Evolutionary conservation across 2,797 vertebrate species (phyloP), one percentile per base, ranked within the genome.

Genomic region (Sciurus vulgaris): DNA sequence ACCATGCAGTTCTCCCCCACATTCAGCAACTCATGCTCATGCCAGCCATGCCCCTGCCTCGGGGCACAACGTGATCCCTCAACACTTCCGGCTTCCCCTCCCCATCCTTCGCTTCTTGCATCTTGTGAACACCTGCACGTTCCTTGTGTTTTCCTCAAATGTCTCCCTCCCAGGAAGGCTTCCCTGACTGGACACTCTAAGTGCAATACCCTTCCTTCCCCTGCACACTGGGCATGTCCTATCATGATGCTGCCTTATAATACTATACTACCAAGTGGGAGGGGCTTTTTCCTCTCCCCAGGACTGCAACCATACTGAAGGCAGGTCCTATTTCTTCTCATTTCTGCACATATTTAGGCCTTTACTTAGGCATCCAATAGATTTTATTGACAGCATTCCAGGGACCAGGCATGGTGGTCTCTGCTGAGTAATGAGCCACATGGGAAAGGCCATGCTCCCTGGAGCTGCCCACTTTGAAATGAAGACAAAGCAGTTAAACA

Each of bases 1-100:
- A 30, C 5, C 15, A 47, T 22, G 41, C 5, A 1, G 10, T 2
- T 56, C 47, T 3, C 18, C 28, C 5, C 10, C 13, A 59, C 6
- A 30, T 7, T 38, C 5, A 30, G 59, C 26, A 20, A 10, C 44
- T 22, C 22, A 38, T 38, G 24, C 12, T 18, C 22, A 22, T 6
- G 4, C 4, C 49, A 82, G 30, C 10, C 0, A 13, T 3, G 4
- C 59, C 24, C 12, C 2, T 13, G 17, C 35, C 56, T 63, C 3
- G 26, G 6, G 20, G 22, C 26, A 30, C 12, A 6, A 5, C 33
- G 12, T 20, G 17, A 47, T 12, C 63, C 28, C 54, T 79, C 44
- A 73, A 17, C 51, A 35, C 11, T 10, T 7, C 44, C 1, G 1
- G 10, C 6, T 3, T n/a, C 41, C n/a, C 35, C 17, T 13, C 30